Conservation (phyloP, 2,113 vertebrate genomes). For the Sterrhoptilus dennistouni region DNA sequence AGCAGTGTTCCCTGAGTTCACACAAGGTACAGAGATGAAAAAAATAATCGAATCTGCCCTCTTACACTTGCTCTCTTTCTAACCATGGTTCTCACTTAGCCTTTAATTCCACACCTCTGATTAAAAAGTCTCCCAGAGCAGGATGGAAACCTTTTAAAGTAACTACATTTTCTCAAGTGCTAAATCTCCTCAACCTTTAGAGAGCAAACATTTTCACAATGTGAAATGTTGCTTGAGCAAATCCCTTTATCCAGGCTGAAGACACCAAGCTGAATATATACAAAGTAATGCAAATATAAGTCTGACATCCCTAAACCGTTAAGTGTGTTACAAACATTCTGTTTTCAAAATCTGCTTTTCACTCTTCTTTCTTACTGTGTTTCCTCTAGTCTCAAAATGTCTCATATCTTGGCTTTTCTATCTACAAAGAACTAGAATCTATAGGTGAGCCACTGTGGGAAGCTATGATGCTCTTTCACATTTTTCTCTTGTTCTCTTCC, state of each 20-base stretch:
- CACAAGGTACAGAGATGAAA: background rate
- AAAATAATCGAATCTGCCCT: background rate
- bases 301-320: background rate
- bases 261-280: background rate
- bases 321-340: background rate
- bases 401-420: background rate
- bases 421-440: background rate
- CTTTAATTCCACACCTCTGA: background rate
- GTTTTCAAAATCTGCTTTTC: background rate
- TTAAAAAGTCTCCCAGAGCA: background rate
- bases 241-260: background rate
- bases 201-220: background rate
- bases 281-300: background rate
- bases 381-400: background rate
- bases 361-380: background rate
- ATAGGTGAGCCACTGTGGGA: background rate
- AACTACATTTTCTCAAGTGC: background rate
- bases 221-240: background rate
- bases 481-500: background rate
- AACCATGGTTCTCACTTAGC: background rate
- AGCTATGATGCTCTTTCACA: fast-evolving
- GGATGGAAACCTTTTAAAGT: background rate
- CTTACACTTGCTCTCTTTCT: background rate
- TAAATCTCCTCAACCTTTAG: background rate
- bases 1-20: background rate